These are phyloP conservation scores for Cheirogaleus major DNA, from an alignment of 2,797 vertebrate genomes.

Conservation along the genomic window DNA sequence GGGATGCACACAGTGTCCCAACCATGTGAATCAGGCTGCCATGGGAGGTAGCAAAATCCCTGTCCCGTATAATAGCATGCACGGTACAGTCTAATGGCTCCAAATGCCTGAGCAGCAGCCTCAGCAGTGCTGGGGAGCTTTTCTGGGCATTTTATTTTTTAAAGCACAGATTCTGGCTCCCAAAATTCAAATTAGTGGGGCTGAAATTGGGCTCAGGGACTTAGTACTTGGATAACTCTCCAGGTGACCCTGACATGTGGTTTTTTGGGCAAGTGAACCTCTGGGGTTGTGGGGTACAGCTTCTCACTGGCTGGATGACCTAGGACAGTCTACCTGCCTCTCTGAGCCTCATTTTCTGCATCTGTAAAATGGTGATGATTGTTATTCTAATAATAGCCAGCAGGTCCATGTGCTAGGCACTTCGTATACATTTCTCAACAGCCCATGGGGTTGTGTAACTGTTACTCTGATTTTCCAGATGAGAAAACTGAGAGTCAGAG, in stretches of 20 bases:
- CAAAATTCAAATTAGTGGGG: neutral
- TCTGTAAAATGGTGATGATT: neutral
- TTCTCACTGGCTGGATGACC: neutral
- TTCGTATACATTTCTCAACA: neutral
- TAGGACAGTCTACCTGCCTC: neutral
- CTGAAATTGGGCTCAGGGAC: neutral
- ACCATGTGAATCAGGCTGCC: neutral
- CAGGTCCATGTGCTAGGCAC: neutral
- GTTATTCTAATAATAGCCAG: neutral
- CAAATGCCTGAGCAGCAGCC: neutral
- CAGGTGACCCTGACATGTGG: neutral
- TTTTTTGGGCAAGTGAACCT: neutral
- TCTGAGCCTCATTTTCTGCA: neutral
- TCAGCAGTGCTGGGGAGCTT: neutral
- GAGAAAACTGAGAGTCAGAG: neutral
- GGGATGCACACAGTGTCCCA: neutral
- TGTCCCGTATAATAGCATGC: accelerated
- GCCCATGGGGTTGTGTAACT: neutral
- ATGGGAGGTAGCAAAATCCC: accelerated
- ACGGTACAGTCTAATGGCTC: neutral
- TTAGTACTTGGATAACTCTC: neutral
- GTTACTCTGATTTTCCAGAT: neutral
- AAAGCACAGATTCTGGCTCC: neutral
- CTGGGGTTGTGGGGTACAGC: neutral
- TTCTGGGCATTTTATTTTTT: neutral